phyloP scores from a whole-genome alignment of 1,140 invertebrate species.

The Drosophila malerkotliana region DNA sequence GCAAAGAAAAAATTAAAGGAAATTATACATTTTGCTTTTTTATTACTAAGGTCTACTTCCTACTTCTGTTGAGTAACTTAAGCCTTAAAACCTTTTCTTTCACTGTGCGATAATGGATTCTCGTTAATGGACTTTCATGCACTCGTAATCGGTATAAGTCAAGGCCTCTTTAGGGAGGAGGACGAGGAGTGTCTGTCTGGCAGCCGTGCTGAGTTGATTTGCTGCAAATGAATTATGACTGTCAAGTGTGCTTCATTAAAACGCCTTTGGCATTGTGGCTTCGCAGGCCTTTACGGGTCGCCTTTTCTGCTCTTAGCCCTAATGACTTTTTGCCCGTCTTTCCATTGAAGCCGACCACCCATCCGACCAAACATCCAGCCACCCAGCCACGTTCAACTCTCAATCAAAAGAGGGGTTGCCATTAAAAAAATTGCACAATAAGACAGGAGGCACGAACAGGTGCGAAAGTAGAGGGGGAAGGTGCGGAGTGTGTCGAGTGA shows the following conservation, averaged over 20 bases:
- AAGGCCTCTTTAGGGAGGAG: conserved; percentile 14
- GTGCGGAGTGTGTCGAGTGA: conserved; percentile 16
- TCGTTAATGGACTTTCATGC: conserved; percentile 54
- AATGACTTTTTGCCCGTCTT: conserved; percentile 68
- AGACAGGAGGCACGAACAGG: conserved; percentile 20
- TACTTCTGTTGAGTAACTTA: neutral
- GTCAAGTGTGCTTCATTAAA: conserved; percentile 78
- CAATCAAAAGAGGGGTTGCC: conserved; percentile 33
- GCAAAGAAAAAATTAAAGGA: neutral
- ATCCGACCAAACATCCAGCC: conserved; percentile 3
- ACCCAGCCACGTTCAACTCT: conserved; percentile 12
- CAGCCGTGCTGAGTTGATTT: conserved; percentile 56
- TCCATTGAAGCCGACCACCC: conserved; percentile 43
- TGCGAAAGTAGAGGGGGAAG: neutral
- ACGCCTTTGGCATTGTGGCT: conserved; percentile 66
- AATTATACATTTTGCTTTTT: no score
- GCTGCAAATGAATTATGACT: conserved; percentile 75
- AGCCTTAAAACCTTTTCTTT: neutral
- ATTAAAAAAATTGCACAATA: conserved; percentile 66
- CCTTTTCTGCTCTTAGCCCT: conserved; percentile 63
- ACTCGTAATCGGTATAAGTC: conserved; percentile 50
- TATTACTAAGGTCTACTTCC: neutral
- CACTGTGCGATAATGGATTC: conserved; percentile 32
- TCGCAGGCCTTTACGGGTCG: conserved; percentile 43
- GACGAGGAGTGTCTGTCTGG: conserved; percentile 19